phyloP scores from a whole-genome alignment of 2,113 vertebrate species.

The Passerina amoena region DNA sequence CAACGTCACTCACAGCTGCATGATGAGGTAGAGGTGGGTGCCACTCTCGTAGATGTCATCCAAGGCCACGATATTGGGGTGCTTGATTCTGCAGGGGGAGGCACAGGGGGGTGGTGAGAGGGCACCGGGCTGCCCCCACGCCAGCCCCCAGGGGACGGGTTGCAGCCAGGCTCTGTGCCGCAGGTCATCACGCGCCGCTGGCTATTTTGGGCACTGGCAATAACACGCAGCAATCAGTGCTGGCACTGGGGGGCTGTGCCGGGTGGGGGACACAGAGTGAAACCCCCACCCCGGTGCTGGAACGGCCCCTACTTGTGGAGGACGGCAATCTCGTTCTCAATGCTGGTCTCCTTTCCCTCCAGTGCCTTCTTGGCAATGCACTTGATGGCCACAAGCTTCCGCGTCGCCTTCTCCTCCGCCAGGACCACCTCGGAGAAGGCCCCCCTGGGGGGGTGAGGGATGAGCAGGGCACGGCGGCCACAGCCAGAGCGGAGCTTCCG shows the following conservation, averaged over 20 bases:
- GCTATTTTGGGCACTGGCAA: constrained; percentile 18
- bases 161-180: accelerated
- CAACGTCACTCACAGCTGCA: constrained; percentile 90
- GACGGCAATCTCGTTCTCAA: constrained; percentile 97
- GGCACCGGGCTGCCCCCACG: not conserved
- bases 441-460: constrained; percentile 74
- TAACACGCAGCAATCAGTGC: not conserved
- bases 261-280: accelerated
- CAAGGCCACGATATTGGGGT: constrained; percentile 95
- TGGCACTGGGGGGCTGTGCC: not conserved
- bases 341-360: constrained; percentile 95
- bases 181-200: not conserved
- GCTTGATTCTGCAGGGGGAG: constrained; percentile 85
- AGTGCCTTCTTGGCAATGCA: constrained; percentile 96
- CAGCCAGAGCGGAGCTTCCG: accelerated
- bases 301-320: constrained; percentile 88
- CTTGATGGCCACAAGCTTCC: constrained; percentile 93
- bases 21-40: constrained; percentile 97
- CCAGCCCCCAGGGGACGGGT: not conserved
- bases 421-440: constrained; percentile 98
- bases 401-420: constrained; percentile 90
- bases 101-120: not conserved
- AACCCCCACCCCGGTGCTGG: not conserved
- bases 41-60: constrained; percentile 96
- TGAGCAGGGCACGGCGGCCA: not conserved